Evolutionary conservation across 1,140 invertebrate genomes (phyloP).

Genomic region (Drosophila sturtevanti): DNA sequence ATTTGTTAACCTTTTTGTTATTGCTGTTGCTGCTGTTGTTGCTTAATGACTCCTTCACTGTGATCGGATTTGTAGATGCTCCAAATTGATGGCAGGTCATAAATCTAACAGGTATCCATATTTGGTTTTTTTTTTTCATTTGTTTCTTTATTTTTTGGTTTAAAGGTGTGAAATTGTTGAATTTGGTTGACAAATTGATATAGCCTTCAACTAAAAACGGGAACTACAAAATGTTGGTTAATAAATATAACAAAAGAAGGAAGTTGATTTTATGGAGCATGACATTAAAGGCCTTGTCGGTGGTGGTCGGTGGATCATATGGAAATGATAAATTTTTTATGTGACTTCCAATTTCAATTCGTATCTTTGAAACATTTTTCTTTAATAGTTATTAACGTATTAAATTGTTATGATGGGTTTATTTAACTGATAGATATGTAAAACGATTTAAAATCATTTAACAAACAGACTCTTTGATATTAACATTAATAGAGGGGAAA

Average conservation of each 20-base stretch:
- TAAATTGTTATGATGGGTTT: background rate
- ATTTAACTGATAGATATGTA: background rate
- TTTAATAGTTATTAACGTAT: background rate
- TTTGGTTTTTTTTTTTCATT: background rate
- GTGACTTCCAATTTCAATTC: background rate
- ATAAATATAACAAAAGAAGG: background rate
- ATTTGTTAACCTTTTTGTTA: background rate
- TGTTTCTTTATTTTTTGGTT: too few species aligned
- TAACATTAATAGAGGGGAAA: too few species aligned
- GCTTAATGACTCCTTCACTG: background rate
- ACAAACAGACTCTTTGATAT: too few species aligned
- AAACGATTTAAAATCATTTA: background rate
- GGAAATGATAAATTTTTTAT: background rate
- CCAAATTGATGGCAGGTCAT: background rate
- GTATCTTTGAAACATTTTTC: background rate
- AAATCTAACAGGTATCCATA: background rate
- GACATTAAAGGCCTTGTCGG: background rate
- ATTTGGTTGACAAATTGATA: conserved; percentile 2
- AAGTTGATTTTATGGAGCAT: background rate
- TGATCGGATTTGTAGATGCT: background rate
- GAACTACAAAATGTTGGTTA: background rate
- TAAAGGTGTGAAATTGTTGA: conserved; percentile 1
- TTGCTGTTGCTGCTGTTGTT: background rate
- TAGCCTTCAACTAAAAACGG: background rate
- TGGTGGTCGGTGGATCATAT: background rate